phyloP scores from a whole-genome alignment of 2,888 invertebrate species.

The Pteria penguin region DNA sequence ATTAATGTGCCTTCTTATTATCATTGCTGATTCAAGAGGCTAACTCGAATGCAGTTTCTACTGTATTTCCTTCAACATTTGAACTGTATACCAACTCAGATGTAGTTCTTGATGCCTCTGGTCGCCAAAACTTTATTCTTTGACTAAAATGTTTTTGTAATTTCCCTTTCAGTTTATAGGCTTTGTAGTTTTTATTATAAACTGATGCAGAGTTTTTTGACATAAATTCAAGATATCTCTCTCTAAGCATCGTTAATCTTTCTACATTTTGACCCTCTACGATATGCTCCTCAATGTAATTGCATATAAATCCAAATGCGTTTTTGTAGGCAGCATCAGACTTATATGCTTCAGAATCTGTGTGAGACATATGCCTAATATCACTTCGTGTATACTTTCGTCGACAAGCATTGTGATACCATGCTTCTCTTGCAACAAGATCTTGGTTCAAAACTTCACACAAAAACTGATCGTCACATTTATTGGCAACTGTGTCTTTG shows the following conservation, averaged over 20 bases:
- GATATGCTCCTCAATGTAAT: neutral
- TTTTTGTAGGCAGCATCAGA: neutral
- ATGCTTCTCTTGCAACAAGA: slow-evolving; percentile 30
- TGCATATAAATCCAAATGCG: neutral
- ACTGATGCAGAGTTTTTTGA: slow-evolving; percentile 4
- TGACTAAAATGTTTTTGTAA: slow-evolving; percentile 26
- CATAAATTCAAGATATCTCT: no score
- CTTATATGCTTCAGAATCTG: no score
- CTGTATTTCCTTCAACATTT: slow-evolving; percentile 36
- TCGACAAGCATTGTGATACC: slow-evolving; percentile 34
- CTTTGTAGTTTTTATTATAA: slow-evolving; percentile 47
- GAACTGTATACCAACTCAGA: slow-evolving; percentile 39
- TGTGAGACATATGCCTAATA: no score
- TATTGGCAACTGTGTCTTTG: slow-evolving; percentile 12
- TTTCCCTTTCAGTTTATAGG: slow-evolving; percentile 44
- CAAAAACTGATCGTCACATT: slow-evolving; percentile 17
- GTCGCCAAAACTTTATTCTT: slow-evolving; percentile 43
- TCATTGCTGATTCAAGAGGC: slow-evolving; percentile 41
- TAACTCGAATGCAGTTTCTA: slow-evolving; percentile 46
- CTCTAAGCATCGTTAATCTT: slow-evolving; percentile 28
- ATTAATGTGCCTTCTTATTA: slow-evolving; percentile 31
- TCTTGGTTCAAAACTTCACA: slow-evolving; percentile 30
- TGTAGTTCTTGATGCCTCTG: slow-evolving; percentile 1
- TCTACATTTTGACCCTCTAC: slow-evolving; percentile 12
- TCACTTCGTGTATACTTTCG: slow-evolving; percentile 27